Percentiles rank a stretch among this genome's conserved stretches.
phyloP scores from a whole-genome alignment of 2,113 vertebrate genomes.

The Pteropus alecto region DNA sequence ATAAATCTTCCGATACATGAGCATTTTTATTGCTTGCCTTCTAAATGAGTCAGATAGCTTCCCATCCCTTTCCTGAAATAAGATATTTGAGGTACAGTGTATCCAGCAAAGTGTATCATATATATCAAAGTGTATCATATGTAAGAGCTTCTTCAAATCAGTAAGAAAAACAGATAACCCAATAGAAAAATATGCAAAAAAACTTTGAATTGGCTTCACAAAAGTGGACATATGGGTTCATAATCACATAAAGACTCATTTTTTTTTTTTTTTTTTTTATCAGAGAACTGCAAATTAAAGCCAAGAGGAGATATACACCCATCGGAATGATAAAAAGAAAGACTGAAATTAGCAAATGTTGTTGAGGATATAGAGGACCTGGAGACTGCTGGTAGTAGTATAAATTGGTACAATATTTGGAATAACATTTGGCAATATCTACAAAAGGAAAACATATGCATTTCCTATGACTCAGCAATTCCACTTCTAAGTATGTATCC shows the following conservation, averaged over 20 bases:
- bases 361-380: neutral
- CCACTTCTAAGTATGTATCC: neutral
- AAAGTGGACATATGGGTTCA: neutral
- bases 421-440: neutral
- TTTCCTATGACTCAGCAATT: constrained; percentile 5
- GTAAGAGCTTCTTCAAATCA: neutral
- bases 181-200: constrained; percentile 6
- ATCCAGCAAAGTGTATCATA: constrained; percentile 22
- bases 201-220: neutral
- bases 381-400: neutral
- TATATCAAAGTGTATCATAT: no score
- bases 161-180: neutral
- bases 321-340: neutral
- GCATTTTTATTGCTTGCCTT: neutral
- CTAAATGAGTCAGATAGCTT: neutral
- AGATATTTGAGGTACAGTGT: neutral
- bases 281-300: neutral
- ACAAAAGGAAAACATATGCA: neutral
- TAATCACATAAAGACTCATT: neutral
- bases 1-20: neutral
- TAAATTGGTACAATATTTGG: neutral
- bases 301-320: neutral
- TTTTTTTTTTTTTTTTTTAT: neutral
- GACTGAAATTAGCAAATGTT: neutral
- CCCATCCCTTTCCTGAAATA: neutral